phyloP scores from a whole-genome alignment of 2,113 vertebrate species.

The Cavia aperea region DNA sequence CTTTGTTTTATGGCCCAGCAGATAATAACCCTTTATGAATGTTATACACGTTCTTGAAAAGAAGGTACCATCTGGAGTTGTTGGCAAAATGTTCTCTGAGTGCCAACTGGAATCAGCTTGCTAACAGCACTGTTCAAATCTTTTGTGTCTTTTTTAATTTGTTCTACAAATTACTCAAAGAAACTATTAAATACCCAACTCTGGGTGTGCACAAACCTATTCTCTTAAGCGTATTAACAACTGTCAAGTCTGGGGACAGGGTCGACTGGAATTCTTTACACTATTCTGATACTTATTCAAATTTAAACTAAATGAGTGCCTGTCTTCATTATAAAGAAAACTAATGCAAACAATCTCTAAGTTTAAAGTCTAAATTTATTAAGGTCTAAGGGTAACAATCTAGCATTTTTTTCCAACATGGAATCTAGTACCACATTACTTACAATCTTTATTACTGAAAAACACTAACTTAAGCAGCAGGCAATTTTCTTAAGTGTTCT shows the following conservation, averaged over 20 bases:
- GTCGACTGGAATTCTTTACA: not conserved
- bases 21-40: conserved; percentile 1
- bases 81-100: not conserved
- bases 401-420: not conserved
- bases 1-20: not conserved
- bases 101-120: not conserved
- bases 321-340: not conserved
- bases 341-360: not conserved
- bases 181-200: not conserved
- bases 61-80: not conserved
- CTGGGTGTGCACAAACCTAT: not conserved
- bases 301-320: conserved; percentile 18
- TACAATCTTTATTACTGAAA: not conserved
- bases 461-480: not conserved
- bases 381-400: not conserved
- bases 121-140: not conserved
- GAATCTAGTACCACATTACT: not conserved
- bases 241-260: not conserved
- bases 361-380: not conserved
- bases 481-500: not conserved
- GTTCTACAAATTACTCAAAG: not conserved
- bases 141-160: not conserved
- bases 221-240: not conserved
- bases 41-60: not conserved
- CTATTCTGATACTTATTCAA: not conserved